phyloP scores from a whole-genome alignment of 2,797 vertebrate genomes.

The Propithecus deckenii region DNA sequence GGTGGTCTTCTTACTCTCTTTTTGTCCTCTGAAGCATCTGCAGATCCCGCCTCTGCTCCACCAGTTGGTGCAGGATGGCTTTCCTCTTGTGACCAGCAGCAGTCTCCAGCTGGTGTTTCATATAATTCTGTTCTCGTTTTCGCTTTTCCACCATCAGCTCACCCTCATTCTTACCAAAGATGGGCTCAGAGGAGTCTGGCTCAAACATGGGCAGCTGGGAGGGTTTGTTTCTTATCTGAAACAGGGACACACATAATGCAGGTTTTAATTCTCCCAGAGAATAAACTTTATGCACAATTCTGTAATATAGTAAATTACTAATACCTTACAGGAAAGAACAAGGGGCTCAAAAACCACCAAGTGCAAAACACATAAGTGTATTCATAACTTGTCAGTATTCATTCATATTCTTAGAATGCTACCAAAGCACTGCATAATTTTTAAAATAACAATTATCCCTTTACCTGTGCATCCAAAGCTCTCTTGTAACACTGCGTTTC shows the following conservation, averaged over 20 bases:
- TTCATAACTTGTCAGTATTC: not conserved
- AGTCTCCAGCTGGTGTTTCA: constrained; percentile 82
- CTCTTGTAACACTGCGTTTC: constrained; percentile 82
- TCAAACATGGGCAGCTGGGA: constrained; percentile 73
- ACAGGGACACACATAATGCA: not conserved
- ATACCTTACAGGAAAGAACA: not conserved
- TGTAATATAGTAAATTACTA: not conserved
- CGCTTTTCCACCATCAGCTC: constrained; percentile 68
- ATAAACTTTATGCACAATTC: not conserved
- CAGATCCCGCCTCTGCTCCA: constrained; percentile 84
- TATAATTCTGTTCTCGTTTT: constrained; percentile 82
- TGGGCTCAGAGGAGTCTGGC: constrained; percentile 71
- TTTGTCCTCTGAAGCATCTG: constrained; percentile 85
- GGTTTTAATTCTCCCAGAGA: not conserved
- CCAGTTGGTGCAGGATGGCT: constrained; percentile 77
- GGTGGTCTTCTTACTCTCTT: constrained; percentile 83
- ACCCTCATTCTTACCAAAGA: constrained; percentile 81
- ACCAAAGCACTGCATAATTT: not conserved
- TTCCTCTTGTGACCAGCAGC: constrained; percentile 81
- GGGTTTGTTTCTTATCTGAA: constrained; percentile 78
- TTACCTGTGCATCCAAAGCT: constrained; percentile 88
- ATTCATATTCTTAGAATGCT: not conserved
- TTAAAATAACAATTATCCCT: not conserved
- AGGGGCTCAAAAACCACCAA: not conserved
- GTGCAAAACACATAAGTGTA: not conserved